Conservation (phyloP, 1,140 invertebrate genomes). For the Chrysopa pallens region DNA sequence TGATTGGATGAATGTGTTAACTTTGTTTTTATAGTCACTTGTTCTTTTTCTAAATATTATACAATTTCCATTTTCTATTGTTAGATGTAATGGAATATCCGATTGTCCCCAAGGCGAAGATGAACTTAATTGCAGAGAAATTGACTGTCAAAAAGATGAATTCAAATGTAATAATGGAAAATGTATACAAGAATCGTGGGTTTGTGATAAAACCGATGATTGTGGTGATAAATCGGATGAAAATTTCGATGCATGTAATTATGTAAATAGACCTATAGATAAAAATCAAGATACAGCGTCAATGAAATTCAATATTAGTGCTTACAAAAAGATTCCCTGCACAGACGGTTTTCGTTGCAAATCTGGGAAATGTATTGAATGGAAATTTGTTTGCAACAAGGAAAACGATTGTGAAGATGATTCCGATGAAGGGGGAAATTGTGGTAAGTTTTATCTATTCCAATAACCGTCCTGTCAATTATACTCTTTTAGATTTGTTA, state of each 20-base stretch:
- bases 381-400: constrained; percentile 42
- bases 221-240: constrained; percentile 52
- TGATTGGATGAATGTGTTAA: too few species aligned
- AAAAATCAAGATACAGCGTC: not conserved
- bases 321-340: constrained; percentile 12
- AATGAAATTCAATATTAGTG: not conserved
- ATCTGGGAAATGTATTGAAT: constrained; percentile 40
- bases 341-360: constrained; percentile 34
- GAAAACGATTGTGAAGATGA: constrained; percentile 45
- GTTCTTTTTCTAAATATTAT: too few species aligned
- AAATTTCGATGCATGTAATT: constrained; percentile 23
- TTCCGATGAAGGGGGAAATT: constrained; percentile 36
- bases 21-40: too few species aligned
- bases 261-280: not conserved
- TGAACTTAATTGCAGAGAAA: constrained; percentile 30
- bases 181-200: constrained; percentile 37
- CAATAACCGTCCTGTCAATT: too few species aligned
- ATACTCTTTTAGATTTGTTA: too few species aligned
- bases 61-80: not conserved
- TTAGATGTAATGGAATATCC: constrained; percentile 42
- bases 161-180: constrained; percentile 31
- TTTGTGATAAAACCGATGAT: constrained; percentile 46
- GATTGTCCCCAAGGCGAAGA: constrained; percentile 54
- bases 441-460: constrained; percentile 32
- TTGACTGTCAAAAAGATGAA: constrained; percentile 25